These are phyloP conservation scores for Drosophila setosimentum DNA, from an alignment of 2,888 invertebrate species.

Conservation along the genomic window DNA sequence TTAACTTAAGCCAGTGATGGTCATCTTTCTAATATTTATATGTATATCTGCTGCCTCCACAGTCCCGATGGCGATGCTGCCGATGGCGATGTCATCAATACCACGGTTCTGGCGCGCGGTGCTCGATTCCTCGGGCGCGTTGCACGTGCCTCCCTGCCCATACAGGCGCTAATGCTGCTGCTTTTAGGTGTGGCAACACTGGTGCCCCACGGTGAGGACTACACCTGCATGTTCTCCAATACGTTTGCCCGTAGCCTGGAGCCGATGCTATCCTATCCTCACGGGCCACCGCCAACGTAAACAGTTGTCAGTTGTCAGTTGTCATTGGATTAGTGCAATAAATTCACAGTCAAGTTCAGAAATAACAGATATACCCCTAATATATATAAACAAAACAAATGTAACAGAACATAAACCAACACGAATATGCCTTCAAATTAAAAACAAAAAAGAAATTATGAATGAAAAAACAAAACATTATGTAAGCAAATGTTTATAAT, in stretches of 20 bases:
- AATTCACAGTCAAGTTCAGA: conserved; percentile 26
- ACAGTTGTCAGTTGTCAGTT: conserved; percentile 16
- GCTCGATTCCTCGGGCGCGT: conserved; percentile 95
- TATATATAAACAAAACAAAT: conserved; percentile 9
- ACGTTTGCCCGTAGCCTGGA: conserved; percentile 93
- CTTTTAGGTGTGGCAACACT: conserved; percentile 97
- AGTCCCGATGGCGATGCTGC: conserved; percentile 81
- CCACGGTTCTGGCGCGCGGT: conserved; percentile 90
- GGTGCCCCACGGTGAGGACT: conserved; percentile 94
- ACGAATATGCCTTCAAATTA: conserved; percentile 60
- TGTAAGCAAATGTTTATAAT: conserved; percentile 34
- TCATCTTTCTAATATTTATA: conserved; percentile 15
- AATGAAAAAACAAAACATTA: conserved; percentile 8
- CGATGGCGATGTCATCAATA: conserved; percentile 87
- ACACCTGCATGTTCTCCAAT: conserved; percentile 93
- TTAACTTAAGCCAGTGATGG: not conserved
- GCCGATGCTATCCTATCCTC: conserved; percentile 95
- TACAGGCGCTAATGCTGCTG: conserved; percentile 96
- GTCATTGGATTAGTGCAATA: conserved; percentile 63
- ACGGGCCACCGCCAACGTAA: conserved; percentile 97
- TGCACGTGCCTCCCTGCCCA: conserved; percentile 95
- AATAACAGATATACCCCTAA: conserved; percentile 11
- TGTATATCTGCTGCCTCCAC: not conserved
- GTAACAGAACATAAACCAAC: conserved; percentile 22
- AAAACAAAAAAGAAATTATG: not conserved